Conservation (phyloP, 2,888 invertebrate species). For the Polyommatus icarus region DNA sequence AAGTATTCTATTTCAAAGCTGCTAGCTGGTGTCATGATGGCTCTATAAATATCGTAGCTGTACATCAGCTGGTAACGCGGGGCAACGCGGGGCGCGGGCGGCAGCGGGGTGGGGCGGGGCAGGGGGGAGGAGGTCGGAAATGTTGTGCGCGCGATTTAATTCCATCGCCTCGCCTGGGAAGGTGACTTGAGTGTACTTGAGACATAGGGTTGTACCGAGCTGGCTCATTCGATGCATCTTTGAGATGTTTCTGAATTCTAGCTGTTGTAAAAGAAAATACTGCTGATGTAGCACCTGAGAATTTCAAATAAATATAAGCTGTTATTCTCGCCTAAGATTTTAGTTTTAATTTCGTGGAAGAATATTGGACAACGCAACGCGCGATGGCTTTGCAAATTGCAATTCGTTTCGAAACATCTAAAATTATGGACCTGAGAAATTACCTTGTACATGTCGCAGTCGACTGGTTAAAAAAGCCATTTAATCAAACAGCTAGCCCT, state of each 20-base stretch:
- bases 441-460: too few relatives aligned
- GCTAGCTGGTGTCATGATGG: constrained; percentile 23
- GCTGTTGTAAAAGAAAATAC: too few relatives aligned
- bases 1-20: constrained; percentile 23
- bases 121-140: constrained; percentile 58
- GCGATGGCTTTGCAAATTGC: not conserved
- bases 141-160: constrained; percentile 80
- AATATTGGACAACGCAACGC: too few relatives aligned
- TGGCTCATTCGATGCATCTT: constrained; percentile 34
- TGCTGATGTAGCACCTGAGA: too few relatives aligned
- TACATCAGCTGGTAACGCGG: constrained; percentile 30
- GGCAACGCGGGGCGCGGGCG: constrained; percentile 38
- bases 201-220: constrained; percentile 37
- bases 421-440: too few relatives aligned
- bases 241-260: not conserved
- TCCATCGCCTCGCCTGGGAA: constrained; percentile 73
- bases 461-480: too few relatives aligned
- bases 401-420: not conserved
- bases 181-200: constrained; percentile 51
- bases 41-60: constrained; percentile 24
- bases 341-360: too few relatives aligned
- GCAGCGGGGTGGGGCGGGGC: constrained; percentile 43
- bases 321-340: too few relatives aligned
- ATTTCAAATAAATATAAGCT: constrained; percentile 10
- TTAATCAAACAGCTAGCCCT: too few relatives aligned